These are phyloP conservation scores for Chloebia gouldiae DNA, from an alignment of 2,113 vertebrate species.

Conservation along the genomic window DNA sequence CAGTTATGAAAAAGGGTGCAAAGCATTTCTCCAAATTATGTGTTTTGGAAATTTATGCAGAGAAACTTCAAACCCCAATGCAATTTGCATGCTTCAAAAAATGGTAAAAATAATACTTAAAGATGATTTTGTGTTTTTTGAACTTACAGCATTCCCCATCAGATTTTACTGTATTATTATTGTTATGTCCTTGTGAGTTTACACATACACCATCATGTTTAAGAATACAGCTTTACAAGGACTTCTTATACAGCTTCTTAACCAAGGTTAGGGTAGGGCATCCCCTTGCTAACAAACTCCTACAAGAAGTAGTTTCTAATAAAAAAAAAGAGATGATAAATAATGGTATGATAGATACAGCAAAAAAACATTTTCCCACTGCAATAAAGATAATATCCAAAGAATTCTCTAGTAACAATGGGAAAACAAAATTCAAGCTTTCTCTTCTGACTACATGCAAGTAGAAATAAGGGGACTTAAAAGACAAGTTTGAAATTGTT, in stretches of 20 bases:
- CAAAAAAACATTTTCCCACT: background rate
- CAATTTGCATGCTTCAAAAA: background rate
- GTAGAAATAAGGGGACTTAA: background rate
- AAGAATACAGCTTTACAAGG: background rate
- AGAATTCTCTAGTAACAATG: background rate
- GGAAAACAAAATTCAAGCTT: background rate
- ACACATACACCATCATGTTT: background rate
- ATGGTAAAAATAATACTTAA: background rate
- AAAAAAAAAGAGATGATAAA: background rate
- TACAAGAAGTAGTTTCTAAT: background rate
- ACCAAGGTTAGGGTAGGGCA: background rate
- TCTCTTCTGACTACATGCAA: background rate
- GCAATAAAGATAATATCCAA: background rate
- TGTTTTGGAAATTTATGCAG: background rate
- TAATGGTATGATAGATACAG: background rate
- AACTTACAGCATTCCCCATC: background rate
- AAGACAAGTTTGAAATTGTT: background rate
- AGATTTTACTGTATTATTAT: background rate
- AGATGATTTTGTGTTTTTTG: background rate
- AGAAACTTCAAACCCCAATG: background rate
- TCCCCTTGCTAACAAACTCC: background rate
- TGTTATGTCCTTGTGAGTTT: background rate
- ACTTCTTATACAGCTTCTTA: background rate
- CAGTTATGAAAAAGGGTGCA: background rate
- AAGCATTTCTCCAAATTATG: background rate